Conservation (phyloP, 2,797 vertebrate species). For the Oceanodroma leucorhoa region DNA sequence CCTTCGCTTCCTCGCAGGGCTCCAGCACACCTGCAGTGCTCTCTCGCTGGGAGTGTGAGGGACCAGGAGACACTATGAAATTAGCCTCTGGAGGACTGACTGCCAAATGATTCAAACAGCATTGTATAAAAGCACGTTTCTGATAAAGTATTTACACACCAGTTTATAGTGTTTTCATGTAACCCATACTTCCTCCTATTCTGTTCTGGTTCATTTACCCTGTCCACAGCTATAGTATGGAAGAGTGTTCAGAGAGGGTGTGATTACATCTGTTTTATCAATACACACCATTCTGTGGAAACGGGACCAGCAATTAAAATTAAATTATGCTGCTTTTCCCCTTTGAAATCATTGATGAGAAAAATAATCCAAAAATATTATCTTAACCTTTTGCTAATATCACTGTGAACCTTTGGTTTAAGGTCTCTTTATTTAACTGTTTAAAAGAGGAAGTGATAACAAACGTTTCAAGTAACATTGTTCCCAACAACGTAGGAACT, state of each 20-base stretch:
- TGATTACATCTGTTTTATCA: constrained; percentile 42
- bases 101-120: not conserved
- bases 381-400: constrained; percentile 42
- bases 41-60: not conserved
- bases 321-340: constrained; percentile 7
- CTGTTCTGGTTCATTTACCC: constrained; percentile 6
- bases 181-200: constrained; percentile 33
- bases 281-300: not conserved
- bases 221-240: not conserved
- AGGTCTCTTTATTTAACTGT: constrained; percentile 36
- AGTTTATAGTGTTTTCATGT: not conserved
- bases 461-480: constrained; percentile 13
- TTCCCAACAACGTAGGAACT: not conserved
- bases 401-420: constrained; percentile 11
- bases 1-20: not conserved
- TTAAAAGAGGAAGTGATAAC: constrained; percentile 53
- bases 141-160: constrained; percentile 5
- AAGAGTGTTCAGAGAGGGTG: not conserved
- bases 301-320: constrained; percentile 6
- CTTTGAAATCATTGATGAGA: constrained; percentile 38
- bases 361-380: constrained; percentile 32
- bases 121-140: not conserved
- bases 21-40: not conserved
- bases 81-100: not conserved
- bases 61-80: not conserved